Percentiles rank a stretch among this genome's conserved stretches.
Conservation (phyloP, 2,797 vertebrate species). For the Apogon hyalosoma region DNA sequence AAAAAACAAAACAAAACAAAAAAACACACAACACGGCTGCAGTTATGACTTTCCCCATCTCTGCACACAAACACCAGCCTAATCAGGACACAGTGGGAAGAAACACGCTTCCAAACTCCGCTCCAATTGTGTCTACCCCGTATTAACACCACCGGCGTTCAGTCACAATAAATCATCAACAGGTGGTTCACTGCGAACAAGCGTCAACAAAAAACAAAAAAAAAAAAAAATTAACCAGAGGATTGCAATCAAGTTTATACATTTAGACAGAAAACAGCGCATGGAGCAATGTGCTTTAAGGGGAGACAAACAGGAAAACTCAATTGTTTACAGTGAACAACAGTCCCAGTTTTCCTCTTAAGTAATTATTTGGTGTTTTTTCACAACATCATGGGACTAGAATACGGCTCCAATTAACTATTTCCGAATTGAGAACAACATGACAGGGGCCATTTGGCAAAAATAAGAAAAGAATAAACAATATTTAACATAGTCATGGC, state of each 20-base stretch:
- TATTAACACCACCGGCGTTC: conserved; percentile 41
- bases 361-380: conserved; percentile 61
- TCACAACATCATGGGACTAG: conserved; percentile 46
- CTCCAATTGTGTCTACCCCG: conserved; percentile 27
- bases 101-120: conserved; percentile 47
- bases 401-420: conserved; percentile 60
- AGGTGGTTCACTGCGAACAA: conserved; percentile 50
- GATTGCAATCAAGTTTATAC: conserved; percentile 33
- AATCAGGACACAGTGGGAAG: conserved; percentile 56
- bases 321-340: conserved; percentile 38
- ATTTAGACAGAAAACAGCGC: conserved; percentile 38
- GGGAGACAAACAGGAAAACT: conserved; percentile 24
- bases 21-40: conserved; percentile 6
- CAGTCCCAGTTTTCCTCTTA: conserved; percentile 40
- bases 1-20: no score
- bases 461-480: conserved; percentile 25
- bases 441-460: conserved; percentile 66
- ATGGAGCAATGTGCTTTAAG: conserved; percentile 57
- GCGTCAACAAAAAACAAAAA: conserved; percentile 28
- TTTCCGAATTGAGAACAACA: conserved; percentile 62
- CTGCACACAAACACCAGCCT: conserved; percentile 23
- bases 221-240: conserved; percentile 15
- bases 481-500: conserved; percentile 81
- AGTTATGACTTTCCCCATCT: conserved; percentile 25
- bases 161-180: conserved; percentile 47